A percentile compares a stretch with the other conserved stretches of the same genome.
phyloP scores from a whole-genome alignment of 2,797 vertebrate species.

The Halcyon leucocephala region DNA sequence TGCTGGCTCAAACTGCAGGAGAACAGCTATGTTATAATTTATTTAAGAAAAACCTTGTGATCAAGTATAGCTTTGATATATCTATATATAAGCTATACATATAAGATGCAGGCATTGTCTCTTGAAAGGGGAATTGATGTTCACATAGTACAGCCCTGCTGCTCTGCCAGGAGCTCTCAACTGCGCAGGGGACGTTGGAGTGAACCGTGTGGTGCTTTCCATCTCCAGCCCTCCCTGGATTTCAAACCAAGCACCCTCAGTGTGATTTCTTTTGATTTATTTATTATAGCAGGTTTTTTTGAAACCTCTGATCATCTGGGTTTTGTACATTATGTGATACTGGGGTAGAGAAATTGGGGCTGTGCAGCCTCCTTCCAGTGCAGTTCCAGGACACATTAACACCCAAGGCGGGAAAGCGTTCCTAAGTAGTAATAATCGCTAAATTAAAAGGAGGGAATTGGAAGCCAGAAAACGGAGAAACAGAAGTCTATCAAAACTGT shows the following conservation, averaged over 20 bases:
- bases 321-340: background rate
- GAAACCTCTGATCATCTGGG: background rate
- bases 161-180: background rate
- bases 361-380: background rate
- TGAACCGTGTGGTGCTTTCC: background rate
- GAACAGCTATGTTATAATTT: background rate
- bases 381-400: constrained; percentile 8
- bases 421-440: background rate
- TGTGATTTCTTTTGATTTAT: constrained; percentile 6
- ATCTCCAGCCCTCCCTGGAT: background rate
- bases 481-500: constrained; percentile 7
- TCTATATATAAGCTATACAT: too few relatives aligned
- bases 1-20: background rate
- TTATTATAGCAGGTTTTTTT: background rate
- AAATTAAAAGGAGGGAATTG: background rate
- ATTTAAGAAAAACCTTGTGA: background rate
- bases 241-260: background rate
- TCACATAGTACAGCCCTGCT: background rate
- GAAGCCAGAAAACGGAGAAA: background rate
- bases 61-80: background rate
- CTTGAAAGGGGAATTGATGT: background rate
- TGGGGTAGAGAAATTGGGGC: background rate
- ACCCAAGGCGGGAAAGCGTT: background rate
- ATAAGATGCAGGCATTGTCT: background rate
- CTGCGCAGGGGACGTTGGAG: background rate